Evolutionary conservation across 2,797 vertebrate species (phyloP).

Genomic region (Acanthiza pusilla): DNA sequence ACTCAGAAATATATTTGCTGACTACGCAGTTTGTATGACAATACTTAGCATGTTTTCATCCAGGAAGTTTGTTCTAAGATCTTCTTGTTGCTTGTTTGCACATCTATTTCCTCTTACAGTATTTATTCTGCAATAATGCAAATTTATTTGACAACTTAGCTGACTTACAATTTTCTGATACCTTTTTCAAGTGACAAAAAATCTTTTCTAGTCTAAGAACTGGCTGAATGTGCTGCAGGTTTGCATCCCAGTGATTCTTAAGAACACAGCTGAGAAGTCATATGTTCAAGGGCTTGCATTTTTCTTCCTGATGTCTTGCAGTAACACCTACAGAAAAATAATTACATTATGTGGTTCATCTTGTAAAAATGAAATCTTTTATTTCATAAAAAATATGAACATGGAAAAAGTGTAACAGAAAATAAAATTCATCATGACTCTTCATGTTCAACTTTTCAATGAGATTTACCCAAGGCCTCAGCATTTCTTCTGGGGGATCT

Average conservation of each 20-base stretch:
- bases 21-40: not conserved
- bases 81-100: not conserved
- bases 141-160: slow-evolving; percentile 25
- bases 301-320: slow-evolving; percentile 8
- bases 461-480: not conserved
- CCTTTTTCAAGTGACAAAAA: slow-evolving; percentile 12
- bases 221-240: not conserved
- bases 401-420: not conserved
- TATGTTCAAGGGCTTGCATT: not conserved
- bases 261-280: not conserved
- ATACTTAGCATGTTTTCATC: not conserved
- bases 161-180: not conserved
- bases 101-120: slow-evolving; percentile 37
- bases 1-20: not conserved
- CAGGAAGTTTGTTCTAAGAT: not conserved
- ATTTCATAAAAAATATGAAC: not conserved
- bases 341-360: not conserved
- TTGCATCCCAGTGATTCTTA: not conserved
- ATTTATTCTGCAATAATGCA: slow-evolving; percentile 32
- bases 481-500: not conserved
- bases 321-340: not conserved
- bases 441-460: not conserved
- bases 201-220: not conserved
- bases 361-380: not conserved
- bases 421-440: not conserved